A percentile compares a stretch with the other conserved stretches of the same genome.
Evolutionary conservation across 92 coral and sea anemone genomes (phyloP).

Genomic region (Zoanthus gigantus): DNA sequence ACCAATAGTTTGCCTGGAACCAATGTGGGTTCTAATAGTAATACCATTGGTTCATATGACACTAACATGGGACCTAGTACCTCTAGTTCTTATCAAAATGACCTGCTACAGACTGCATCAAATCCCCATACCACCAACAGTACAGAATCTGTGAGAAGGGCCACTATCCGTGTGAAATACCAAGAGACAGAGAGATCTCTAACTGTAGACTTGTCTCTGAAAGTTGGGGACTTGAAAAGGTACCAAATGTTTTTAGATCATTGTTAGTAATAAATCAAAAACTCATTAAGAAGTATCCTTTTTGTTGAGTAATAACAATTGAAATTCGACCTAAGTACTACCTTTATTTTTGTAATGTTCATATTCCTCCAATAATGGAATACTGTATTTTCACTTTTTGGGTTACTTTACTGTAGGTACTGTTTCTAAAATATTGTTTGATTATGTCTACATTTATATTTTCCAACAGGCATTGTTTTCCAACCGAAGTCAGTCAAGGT

Average conservation of each 20-base stretch:
- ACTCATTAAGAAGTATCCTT: too few species aligned
- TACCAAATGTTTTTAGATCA: conserved; percentile 27
- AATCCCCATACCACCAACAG: not conserved
- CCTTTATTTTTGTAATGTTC: too few species aligned
- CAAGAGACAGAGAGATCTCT: conserved; percentile 80
- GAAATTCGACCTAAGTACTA: too few species aligned
- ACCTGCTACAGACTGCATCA: not conserved
- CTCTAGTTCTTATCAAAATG: not conserved
- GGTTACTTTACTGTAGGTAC: too few species aligned
- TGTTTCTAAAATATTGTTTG: too few species aligned
- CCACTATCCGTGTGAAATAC: conserved; percentile 80
- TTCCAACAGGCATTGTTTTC: conserved; percentile 78
- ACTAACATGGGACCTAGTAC: not conserved
- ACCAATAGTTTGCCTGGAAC: not conserved
- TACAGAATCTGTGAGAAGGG: conserved; percentile 40
- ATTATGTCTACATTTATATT: not conserved
- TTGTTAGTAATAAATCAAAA: too few species aligned
- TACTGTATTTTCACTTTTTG: too few species aligned
- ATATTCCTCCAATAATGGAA: too few species aligned
- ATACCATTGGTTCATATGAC: not conserved
- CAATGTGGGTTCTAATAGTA: not conserved
- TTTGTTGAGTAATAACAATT: too few species aligned
- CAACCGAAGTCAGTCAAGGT: conserved; percentile 80
- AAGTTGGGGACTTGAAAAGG: conserved; percentile 94
- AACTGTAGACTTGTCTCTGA: conserved; percentile 67